A percentile compares a stretch with the other conserved stretches of the same genome.
Evolutionary conservation across 2,113 vertebrate species (phyloP).

Genomic region (Pachycephala philippinensis): DNA sequence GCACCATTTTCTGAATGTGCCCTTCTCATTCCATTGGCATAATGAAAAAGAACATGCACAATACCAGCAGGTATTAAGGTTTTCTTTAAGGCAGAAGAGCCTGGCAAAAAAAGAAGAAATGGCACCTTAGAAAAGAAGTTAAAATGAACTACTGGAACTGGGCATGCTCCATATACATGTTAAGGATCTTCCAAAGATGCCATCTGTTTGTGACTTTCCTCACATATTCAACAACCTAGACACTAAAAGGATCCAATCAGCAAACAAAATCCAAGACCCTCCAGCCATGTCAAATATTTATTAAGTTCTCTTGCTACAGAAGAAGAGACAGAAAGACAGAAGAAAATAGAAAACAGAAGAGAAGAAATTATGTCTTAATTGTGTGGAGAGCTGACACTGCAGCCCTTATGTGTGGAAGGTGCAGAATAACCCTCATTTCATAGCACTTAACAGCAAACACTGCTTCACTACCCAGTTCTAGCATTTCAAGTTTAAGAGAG

Average conservation of each 20-base stretch:
- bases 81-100: neutral
- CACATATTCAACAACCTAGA: neutral
- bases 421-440: neutral
- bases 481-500: neutral
- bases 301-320: constrained; percentile 10
- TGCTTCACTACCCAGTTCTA: neutral
- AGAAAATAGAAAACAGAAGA: neutral
- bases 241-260: neutral
- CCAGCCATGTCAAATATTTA: constrained; percentile 29
- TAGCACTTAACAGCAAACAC: neutral
- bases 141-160: neutral
- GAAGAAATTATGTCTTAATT: neutral
- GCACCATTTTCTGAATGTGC: neutral
- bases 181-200: neutral
- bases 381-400: neutral
- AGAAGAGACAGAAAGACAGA: neutral
- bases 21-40: neutral
- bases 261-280: neutral
- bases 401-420: neutral
- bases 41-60: neutral
- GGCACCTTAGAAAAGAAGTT: neutral
- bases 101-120: neutral
- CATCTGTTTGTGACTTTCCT: neutral
- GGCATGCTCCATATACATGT: neutral
- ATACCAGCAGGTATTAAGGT: neutral